phyloP scores from a whole-genome alignment of 2,797 vertebrate species.

The Ctenosaura bakeri region DNA sequence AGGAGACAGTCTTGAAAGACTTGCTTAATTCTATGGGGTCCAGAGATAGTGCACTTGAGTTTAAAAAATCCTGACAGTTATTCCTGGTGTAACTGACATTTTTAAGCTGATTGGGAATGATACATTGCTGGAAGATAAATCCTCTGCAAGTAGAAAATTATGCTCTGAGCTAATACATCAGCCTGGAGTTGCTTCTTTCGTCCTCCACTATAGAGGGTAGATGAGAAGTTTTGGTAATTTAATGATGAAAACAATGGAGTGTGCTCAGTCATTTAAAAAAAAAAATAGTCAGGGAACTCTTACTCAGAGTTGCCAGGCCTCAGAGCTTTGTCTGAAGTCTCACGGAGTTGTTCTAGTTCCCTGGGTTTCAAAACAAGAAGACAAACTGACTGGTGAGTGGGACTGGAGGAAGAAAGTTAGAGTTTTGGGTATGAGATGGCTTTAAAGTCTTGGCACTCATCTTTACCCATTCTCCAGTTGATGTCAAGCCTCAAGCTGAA shows the following conservation, averaged over 20 bases:
- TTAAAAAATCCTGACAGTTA: constrained; percentile 39
- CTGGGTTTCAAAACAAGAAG: no score
- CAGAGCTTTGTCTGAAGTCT: no score
- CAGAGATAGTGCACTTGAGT: constrained; percentile 46
- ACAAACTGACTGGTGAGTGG: no score
- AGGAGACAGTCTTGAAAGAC: constrained; percentile 22
- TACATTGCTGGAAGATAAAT: constrained; percentile 52
- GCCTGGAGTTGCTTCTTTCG: constrained; percentile 14
- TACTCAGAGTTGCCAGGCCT: no score
- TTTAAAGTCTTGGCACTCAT: no score
- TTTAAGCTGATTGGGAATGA: constrained; percentile 58
- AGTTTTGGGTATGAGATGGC: no score
- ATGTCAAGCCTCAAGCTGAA: no score
- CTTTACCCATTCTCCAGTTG: no score
- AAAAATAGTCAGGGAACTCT: background rate
- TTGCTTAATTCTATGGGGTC: constrained; percentile 26
- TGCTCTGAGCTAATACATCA: constrained; percentile 48
- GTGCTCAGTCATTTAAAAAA: background rate
- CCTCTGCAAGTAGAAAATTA: constrained; percentile 51
- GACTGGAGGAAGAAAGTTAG: no score
- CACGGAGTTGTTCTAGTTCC: no score
- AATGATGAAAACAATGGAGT: background rate
- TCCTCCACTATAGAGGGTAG: background rate
- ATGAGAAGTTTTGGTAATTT: constrained; percentile 9
- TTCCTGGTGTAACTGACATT: constrained; percentile 60